These are phyloP conservation scores for Athalia circularis DNA, from an alignment of 2,888 invertebrate genomes.

Conservation along the genomic window DNA sequence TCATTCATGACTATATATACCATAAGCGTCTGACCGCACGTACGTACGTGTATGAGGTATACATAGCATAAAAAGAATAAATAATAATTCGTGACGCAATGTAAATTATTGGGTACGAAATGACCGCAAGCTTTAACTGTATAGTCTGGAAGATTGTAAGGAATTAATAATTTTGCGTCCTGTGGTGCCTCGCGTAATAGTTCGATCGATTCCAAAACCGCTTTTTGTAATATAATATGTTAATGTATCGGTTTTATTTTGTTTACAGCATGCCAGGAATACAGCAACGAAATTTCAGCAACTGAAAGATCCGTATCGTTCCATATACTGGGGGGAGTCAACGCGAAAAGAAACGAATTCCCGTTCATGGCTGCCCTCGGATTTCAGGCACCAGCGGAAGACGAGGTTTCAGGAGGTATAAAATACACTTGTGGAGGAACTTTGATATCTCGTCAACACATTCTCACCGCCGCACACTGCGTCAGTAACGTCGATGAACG, in stretches of 20 bases:
- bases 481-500: slow-evolving; percentile 60
- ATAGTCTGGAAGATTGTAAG: too few relatives aligned
- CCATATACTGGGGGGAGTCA: slow-evolving; percentile 60
- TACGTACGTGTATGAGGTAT: too few relatives aligned
- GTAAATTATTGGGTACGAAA: too few relatives aligned
- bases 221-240: too few relatives aligned
- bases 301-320: slow-evolving; percentile 37
- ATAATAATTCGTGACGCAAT: too few relatives aligned
- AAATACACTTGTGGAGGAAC: slow-evolving; percentile 66
- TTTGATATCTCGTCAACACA: slow-evolving; percentile 62
- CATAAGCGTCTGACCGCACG: too few relatives aligned
- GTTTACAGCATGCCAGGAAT: slow-evolving; percentile 63
- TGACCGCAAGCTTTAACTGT: too few relatives aligned
- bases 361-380: slow-evolving; percentile 67
- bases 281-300: slow-evolving; percentile 57
- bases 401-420: slow-evolving; percentile 50
- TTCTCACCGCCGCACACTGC: slow-evolving; percentile 70
- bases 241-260: neutral
- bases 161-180: too few relatives aligned
- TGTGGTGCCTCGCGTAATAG: too few relatives aligned
- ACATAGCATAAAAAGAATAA: too few relatives aligned
- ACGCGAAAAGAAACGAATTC: slow-evolving; percentile 60
- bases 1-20: too few relatives aligned
- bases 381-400: slow-evolving; percentile 49
- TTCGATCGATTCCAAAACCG: too few relatives aligned